Evolutionary conservation across 2,888 invertebrate species (phyloP), one percentile per base, ranked within the genome.

Genomic region (Limnephilus lunatus): DNA sequence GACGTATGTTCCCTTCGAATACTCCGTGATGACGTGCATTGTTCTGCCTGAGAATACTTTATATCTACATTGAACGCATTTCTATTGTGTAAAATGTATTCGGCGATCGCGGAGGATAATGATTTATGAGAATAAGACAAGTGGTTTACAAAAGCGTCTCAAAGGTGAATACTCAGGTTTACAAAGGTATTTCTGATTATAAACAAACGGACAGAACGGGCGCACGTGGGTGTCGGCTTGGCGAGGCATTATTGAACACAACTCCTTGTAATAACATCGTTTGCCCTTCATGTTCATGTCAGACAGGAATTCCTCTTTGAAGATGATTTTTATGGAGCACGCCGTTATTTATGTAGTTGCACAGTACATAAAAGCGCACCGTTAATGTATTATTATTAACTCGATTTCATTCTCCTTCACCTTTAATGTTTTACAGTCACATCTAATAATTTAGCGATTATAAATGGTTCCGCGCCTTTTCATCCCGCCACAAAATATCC

Each of bases 71-170:
- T 14, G 48, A 15, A 48, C 14, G 48, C 48, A 48, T 48, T 48
- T 48, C 48, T 48, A 48, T 11, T 15, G 14, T 15, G 48, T 14
- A 3, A 15, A 12, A 14, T 44, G 12, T 48, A 14, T 48, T 48
- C 48, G 15, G 48, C 9, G 48, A 68, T 68, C 25, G 68, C 68
- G n/a, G 25, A 68, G 25, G 25, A 68, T 68, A 68, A 68, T 9
- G 68, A 68, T 68, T 68, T 68, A 68, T 68, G n/a, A 68, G 68
- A 68, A 68, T 68, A 68, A 68, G 68, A 68, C 68, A 68, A 68
- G 68, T 9, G 68, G n/a, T 68, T 68, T 68, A 68, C 68, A 68
- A 68, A 68, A 68, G 25, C 68, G 68, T 68, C n/a, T 68, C 68
- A 68, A 25, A 68, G 68, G 68, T 68, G 68, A 68, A 68, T 68